Base-by-base conservation (phyloP, 2,888 invertebrate species). In the Abrostola tripartita region DNA sequence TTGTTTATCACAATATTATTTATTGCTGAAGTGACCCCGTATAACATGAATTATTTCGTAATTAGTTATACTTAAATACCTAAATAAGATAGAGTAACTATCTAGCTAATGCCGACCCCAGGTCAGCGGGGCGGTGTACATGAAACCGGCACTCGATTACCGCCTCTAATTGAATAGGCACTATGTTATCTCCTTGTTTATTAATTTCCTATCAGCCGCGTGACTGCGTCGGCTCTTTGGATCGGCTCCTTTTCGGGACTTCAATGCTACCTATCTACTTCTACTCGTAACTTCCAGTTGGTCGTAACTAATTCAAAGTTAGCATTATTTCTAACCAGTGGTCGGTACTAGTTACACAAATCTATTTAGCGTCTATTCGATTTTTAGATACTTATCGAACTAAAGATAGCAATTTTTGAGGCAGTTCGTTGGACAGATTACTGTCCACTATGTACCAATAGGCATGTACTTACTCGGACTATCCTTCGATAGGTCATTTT, bases 181-280 rank as follows among this genome's bases (percentile, higher is more conserved):
- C 76, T 78, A 78, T 79, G 79, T 89, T 91, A 93, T 92, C 90
- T 82, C 83, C 84, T 89, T 88, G 89, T 91, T 89, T 88, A 91
- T 88, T 90, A 89, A 90, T 90, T 90, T 84, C 83, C 83, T 89
- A 90, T 89, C 86, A 77, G 78, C 81, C 76, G 84, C 52, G 14
- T 47, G 44, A 40, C 12, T 52, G 14, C 40, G 72, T 82, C 91
- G 92, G 91, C 81, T 69, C 81, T 76, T 88, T 80, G 76, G 74
- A 81, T 83, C 80, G 47, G 52, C 35, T 40, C 55, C 57, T 65
- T 69, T 70, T 70, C 65, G 75, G 69, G 61, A 63, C 59, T 68
- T 68, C 68, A 63, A 75, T 71, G 74, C 63, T 62, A 54, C 40
- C 63, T 61, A 55, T 53, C 64, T 59, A 60, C 52, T 53, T 37